Evolutionary conservation across 2,113 vertebrate genomes (phyloP).

Genomic region (Notarius lentiginosus): DNA sequence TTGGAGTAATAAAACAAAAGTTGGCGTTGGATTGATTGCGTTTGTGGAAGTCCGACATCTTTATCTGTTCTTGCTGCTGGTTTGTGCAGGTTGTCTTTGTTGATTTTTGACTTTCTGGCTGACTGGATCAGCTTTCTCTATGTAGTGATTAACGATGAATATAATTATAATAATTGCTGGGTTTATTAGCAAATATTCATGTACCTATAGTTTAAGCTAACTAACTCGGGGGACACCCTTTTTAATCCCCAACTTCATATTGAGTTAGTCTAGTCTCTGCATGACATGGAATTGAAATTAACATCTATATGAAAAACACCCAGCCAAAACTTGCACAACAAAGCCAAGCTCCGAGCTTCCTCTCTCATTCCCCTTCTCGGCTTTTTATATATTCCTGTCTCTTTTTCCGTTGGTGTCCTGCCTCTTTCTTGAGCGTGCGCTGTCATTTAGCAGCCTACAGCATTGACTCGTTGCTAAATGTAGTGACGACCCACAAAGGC

Average conservation of each 20-base stretch:
- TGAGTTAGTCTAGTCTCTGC: neutral
- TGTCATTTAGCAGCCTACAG: slow-evolving; percentile 72
- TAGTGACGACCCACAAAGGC: slow-evolving; percentile 54
- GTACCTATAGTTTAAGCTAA: neutral
- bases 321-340: neutral
- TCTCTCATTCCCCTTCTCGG: neutral
- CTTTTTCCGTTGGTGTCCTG: slow-evolving; percentile 40
- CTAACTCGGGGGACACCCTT: neutral
- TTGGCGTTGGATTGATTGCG: neutral
- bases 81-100: neutral
- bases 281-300: neutral
- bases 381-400: neutral
- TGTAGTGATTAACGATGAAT: neutral
- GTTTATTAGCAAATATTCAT: neutral
- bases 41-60: neutral
- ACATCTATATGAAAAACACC: neutral
- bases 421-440: slow-evolving; percentile 53
- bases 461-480: slow-evolving; percentile 78
- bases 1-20: neutral
- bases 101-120: neutral
- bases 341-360: neutral
- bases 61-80: neutral
- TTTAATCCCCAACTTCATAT: neutral
- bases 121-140: neutral
- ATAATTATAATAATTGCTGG: neutral